These are phyloP conservation scores for Paralichthys olivaceus DNA, from an alignment of 2,113 vertebrate species.

Conservation along the genomic window DNA sequence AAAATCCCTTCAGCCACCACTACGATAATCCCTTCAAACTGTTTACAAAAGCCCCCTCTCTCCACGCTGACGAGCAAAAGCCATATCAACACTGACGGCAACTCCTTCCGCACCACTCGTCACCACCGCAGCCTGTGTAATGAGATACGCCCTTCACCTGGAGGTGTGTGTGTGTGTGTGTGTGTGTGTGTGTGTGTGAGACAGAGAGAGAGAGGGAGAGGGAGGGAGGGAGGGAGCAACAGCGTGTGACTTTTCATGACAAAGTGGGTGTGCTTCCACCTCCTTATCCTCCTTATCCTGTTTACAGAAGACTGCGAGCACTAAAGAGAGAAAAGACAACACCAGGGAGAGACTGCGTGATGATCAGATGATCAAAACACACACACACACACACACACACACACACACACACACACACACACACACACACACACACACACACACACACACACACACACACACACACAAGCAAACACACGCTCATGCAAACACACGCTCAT, in stretches of 20 bases:
- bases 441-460: conserved; percentile 34
- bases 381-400: conserved; percentile 13
- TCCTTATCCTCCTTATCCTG: conserved; percentile 50
- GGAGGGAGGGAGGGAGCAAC: background rate
- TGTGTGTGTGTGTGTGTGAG: conserved; percentile 13
- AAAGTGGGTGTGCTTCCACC: conserved; percentile 50
- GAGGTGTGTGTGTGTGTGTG: conserved; percentile 21
- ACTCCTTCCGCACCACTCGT: conserved; percentile 67
- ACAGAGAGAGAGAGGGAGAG: conserved; percentile 11
- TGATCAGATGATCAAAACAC: conserved; percentile 57
- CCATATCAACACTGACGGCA: conserved; percentile 24
- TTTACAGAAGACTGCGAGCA: conserved; percentile 47
- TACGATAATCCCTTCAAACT: conserved; percentile 12
- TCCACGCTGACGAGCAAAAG: conserved; percentile 12
- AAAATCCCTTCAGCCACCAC: conserved; percentile 19
- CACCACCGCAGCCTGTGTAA: conserved; percentile 52
- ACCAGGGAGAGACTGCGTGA: conserved; percentile 33
- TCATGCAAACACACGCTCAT: conserved; percentile 16
- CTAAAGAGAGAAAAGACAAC: conserved; percentile 50
- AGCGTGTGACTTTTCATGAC: conserved; percentile 37
- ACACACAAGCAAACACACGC: conserved; percentile 12
- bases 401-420: conserved; percentile 14
- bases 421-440: conserved; percentile 29
- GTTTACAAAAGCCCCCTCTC: conserved; percentile 12
- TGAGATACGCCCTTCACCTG: conserved; percentile 73